A percentile compares a stretch with the other conserved stretches of the same genome.
Evolutionary conservation across 2,797 vertebrate genomes (phyloP).

Genomic region (Vireo griseus): DNA sequence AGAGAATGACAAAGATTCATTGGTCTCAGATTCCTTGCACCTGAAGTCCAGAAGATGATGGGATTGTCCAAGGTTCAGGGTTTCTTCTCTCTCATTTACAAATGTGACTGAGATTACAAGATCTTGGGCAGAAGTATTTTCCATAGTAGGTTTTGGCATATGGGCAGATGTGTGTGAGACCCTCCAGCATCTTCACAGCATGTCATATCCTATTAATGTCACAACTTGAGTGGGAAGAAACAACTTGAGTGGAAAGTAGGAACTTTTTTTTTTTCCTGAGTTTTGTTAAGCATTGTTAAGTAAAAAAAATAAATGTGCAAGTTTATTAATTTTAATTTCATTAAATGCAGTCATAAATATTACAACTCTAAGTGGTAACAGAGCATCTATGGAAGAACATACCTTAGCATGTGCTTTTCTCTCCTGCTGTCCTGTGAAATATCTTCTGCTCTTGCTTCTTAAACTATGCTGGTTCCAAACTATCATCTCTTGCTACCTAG

Average conservation of each 20-base stretch:
- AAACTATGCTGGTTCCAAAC: not conserved
- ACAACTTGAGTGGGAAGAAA: not conserved
- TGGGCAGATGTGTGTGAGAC: not conserved
- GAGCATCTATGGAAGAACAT: not conserved
- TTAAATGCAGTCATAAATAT: not conserved
- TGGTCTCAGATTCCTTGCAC: not conserved
- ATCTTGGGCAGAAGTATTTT: not conserved
- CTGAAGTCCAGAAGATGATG: not conserved
- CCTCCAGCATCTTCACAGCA: not conserved
- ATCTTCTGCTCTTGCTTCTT: not conserved
- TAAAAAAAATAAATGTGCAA: not conserved
- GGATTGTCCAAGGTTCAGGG: not conserved
- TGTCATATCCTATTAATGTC: not conserved
- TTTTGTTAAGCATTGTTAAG: not conserved
- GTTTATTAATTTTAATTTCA: constrained; percentile 27
- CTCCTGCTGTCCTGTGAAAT: not conserved
- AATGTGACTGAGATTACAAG: not conserved
- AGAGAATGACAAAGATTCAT: not conserved
- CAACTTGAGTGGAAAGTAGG: not conserved
- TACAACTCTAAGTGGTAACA: not conserved
- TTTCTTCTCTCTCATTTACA: not conserved
- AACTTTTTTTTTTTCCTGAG: not conserved
- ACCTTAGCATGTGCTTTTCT: not conserved
- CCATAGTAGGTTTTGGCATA: not conserved
- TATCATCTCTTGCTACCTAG: not conserved